These are phyloP conservation scores for Stictocephala bisonia DNA, from an alignment of 2,888 invertebrate species.

Conservation along the genomic window DNA sequence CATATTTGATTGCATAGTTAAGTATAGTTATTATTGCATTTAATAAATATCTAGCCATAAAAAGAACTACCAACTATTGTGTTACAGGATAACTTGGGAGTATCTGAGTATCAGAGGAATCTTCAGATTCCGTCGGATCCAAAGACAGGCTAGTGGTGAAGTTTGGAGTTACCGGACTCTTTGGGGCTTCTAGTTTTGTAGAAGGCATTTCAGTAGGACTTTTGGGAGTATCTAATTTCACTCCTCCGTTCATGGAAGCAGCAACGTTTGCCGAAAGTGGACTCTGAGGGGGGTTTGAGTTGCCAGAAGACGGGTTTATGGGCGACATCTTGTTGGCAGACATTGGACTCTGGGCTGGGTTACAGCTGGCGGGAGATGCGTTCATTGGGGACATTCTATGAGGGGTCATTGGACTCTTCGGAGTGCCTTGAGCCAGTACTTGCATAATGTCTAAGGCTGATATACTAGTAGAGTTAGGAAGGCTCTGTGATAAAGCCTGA, in stretches of 20 bases:
- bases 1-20: slow-evolving; percentile 42
- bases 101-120: slow-evolving; percentile 7
- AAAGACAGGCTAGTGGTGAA: slow-evolving; percentile 26
- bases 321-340: slow-evolving; percentile 20
- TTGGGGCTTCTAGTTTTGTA: not conserved
- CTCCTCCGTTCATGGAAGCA: slow-evolving; percentile 6
- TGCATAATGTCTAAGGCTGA: slow-evolving; percentile 33
- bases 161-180: slow-evolving; percentile 14
- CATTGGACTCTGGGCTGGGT: slow-evolving; percentile 30
- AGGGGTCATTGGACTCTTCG: slow-evolving; percentile 4
- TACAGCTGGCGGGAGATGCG: slow-evolving; percentile 4
- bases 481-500: slow-evolving; percentile 22
- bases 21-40: slow-evolving; percentile 40
- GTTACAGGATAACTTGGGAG: slow-evolving; percentile 34
- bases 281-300: slow-evolving; percentile 16
- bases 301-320: not conserved
- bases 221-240: slow-evolving; percentile 3
- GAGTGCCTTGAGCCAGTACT: slow-evolving; percentile 23
- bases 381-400: slow-evolving; percentile 33
- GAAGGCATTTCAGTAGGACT: not conserved
- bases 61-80: slow-evolving; percentile 27
- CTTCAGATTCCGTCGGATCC: slow-evolving; percentile 19
- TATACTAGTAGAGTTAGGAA: slow-evolving; percentile 33
- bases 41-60: slow-evolving; percentile 30
- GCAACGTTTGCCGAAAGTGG: slow-evolving; percentile 9